Evolutionary conservation across 92 coral and sea anemone species (phyloP).

Genomic region (Virgularia gustaviana): DNA sequence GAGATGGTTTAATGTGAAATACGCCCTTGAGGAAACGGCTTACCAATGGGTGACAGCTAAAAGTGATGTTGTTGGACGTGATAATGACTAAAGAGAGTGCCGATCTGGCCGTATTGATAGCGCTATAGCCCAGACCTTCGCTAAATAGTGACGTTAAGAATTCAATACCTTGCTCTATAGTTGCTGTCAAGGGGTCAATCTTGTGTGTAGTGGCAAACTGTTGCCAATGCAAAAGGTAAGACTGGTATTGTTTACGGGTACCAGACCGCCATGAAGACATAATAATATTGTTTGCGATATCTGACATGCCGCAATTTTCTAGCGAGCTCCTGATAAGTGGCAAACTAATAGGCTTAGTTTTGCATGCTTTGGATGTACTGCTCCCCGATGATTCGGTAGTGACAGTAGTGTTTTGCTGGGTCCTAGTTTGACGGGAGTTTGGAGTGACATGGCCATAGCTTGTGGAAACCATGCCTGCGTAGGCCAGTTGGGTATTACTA

Average conservation of each 20-base stretch:
- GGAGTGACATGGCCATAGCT: constrained; percentile 30
- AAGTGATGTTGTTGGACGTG: constrained; percentile 11
- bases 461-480: constrained; percentile 50
- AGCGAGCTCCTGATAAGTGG: constrained; percentile 45
- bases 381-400: constrained; percentile 34
- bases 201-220: background rate
- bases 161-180: background rate
- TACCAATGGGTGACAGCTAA: constrained; percentile 20
- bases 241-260: constrained; percentile 5
- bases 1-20: constrained; percentile 21
- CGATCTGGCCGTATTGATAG: constrained; percentile 35
- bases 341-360: constrained; percentile 44
- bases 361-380: constrained; percentile 39
- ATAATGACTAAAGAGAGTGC: constrained; percentile 42
- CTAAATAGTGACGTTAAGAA: constrained; percentile 2
- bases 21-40: constrained; percentile 34
- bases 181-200: background rate
- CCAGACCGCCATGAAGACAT: constrained; percentile 8
- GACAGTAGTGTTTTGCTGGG: constrained; percentile 36
- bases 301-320: constrained; percentile 6
- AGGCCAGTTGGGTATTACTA: constrained; percentile 38
- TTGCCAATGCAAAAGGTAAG: background rate
- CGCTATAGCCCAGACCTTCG: constrained; percentile 4
- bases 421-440: constrained; percentile 28
- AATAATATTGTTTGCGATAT: background rate